phyloP scores from a whole-genome alignment of 2,113 vertebrate genomes.

The Tor tambroides region DNA sequence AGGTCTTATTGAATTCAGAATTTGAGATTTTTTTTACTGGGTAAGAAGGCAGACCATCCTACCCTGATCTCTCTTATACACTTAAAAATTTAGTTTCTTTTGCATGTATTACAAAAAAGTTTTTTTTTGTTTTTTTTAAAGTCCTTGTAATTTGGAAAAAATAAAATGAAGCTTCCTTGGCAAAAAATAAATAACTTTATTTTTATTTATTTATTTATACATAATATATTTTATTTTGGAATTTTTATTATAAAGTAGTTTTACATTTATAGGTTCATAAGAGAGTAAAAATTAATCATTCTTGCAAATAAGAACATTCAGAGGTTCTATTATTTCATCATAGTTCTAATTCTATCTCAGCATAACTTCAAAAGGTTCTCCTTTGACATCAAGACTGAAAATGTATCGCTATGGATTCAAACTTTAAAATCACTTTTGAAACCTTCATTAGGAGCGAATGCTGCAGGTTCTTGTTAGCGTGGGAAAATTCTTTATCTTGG shows the following conservation, averaged over 20 bases:
- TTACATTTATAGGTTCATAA: no score
- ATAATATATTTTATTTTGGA: no score
- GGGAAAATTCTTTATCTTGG: constrained; percentile 33
- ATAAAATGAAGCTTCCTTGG: no score
- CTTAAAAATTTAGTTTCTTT: no score
- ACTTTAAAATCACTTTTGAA: not conserved
- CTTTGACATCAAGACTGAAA: not conserved
- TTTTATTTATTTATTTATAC: no score
- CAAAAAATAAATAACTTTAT: no score
- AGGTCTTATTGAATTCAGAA: not conserved
- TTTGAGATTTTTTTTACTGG: not conserved
- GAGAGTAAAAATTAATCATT: not conserved
- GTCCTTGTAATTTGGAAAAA: no score
- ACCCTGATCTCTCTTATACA: not conserved
- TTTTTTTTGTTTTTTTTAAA: no score
- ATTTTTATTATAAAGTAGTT: not conserved
- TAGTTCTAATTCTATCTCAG: not conserved
- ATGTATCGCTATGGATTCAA: not conserved
- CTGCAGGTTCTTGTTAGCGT: constrained; percentile 1
- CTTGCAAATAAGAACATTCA: not conserved
- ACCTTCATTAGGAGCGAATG: not conserved
- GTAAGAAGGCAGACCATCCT: not conserved
- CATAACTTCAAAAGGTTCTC: not conserved
- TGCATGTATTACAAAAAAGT: no score
- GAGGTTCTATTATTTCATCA: not conserved